These are phyloP conservation scores for Labeo calbasu DNA, from an alignment of 2,797 vertebrate genomes.

Conservation along the genomic window DNA sequence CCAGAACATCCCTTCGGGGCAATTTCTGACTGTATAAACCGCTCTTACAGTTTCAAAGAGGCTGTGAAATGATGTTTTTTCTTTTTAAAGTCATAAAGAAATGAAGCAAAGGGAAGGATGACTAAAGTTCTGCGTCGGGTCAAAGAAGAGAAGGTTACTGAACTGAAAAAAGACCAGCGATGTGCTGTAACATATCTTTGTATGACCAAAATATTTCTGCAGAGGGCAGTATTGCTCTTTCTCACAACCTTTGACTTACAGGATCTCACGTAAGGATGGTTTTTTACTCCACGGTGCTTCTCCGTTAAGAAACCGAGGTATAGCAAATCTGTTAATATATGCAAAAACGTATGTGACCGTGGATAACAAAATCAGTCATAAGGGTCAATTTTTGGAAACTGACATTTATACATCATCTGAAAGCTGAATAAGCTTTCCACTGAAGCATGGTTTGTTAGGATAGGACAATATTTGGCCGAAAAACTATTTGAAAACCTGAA, in stretches of 20 bases:
- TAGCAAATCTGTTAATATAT: background rate
- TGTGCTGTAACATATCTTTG: background rate
- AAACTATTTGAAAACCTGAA: too few species aligned
- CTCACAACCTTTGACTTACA: background rate
- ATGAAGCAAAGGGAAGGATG: background rate
- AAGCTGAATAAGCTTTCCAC: too few species aligned
- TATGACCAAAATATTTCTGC: background rate
- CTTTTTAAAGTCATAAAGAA: background rate
- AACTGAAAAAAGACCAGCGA: background rate
- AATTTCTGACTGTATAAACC: background rate
- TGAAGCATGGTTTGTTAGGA: too few species aligned
- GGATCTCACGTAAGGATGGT: background rate
- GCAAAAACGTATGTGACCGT: too few species aligned
- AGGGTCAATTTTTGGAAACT: too few species aligned
- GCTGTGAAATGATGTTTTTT: background rate
- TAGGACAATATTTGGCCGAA: too few species aligned
- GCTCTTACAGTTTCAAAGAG: background rate
- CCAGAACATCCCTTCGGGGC: background rate
- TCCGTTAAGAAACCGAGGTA: background rate
- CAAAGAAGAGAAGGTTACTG: background rate
- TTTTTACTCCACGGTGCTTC: too few species aligned
- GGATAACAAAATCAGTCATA: too few species aligned
- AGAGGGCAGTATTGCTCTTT: conserved; percentile 22
- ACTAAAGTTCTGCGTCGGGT: background rate
- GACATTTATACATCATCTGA: too few species aligned